phyloP scores from a whole-genome alignment of 1,140 invertebrate species.

The Gonioctena quinquepunctata region DNA sequence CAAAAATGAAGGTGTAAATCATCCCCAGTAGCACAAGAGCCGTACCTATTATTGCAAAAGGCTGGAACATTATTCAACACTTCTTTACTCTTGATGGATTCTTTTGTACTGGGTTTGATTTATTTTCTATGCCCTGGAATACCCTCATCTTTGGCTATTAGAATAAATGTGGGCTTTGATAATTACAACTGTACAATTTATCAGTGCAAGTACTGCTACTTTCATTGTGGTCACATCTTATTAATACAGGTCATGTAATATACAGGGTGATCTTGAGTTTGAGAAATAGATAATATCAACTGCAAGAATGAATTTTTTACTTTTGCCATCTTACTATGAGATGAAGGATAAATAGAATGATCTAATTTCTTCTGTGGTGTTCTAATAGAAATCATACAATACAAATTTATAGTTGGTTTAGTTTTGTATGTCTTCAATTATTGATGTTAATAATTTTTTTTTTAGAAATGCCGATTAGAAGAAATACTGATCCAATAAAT shows the following conservation, averaged over 20 bases:
- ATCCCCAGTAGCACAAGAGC: slow-evolving; percentile 20
- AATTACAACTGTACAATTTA: neutral
- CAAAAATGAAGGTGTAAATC: slow-evolving; percentile 19
- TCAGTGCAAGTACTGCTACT: neutral
- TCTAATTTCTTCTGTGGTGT: too few species aligned
- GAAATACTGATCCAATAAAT: slow-evolving; percentile 45
- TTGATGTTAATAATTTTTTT: too few species aligned
- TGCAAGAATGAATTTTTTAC: too few species aligned
- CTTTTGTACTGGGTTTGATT: neutral
- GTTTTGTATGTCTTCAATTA: too few species aligned
- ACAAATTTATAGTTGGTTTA: too few species aligned
- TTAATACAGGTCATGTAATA: neutral
- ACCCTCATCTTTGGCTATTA: neutral
- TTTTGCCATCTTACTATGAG: too few species aligned
- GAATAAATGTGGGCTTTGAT: neutral
- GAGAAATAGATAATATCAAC: too few species aligned
- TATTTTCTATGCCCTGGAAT: neutral
- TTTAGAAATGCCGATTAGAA: slow-evolving; percentile 48
- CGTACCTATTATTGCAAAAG: slow-evolving; percentile 25
- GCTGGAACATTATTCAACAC: slow-evolving; percentile 24
- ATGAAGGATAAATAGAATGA: too few species aligned
- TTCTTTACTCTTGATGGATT: neutral
- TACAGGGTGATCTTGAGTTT: neutral
- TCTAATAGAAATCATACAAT: too few species aligned
- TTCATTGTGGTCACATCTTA: neutral